Evolutionary conservation across 1,140 invertebrate genomes (phyloP).

Genomic region (Drosophila insularis): DNA sequence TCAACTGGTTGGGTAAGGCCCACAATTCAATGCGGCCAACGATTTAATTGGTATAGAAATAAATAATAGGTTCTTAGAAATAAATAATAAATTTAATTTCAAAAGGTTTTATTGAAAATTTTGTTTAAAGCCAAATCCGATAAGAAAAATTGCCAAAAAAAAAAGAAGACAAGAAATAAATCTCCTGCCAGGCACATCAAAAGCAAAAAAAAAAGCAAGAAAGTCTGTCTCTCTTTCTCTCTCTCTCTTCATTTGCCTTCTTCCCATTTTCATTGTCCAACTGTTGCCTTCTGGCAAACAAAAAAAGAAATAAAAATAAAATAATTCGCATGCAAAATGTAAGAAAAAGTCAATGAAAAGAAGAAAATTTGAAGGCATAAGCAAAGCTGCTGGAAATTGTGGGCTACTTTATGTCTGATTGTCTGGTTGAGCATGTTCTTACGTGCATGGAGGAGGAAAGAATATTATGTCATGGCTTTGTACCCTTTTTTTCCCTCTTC

Average conservation of each 20-base stretch:
- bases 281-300: conserved; percentile 33
- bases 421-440: conserved; percentile 42
- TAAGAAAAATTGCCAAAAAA: conserved; percentile 5
- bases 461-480: conserved; percentile 61
- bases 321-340: conserved; percentile 38
- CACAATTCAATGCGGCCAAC: background rate
- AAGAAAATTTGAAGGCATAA: conserved; percentile 3
- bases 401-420: conserved; percentile 67
- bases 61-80: too few relatives aligned
- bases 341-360: conserved; percentile 23
- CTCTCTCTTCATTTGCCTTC: background rate
- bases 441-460: conserved; percentile 41
- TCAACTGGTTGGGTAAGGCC: background rate
- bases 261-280: conserved; percentile 37
- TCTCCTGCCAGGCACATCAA: conserved; percentile 4
- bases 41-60: background rate
- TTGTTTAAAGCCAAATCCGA: conserved; percentile 5
- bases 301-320: background rate
- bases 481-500: conserved; percentile 44
- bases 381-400: conserved; percentile 31
- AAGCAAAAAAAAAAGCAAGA: conserved; percentile 22
- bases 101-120: conserved; percentile 2
- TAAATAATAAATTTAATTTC: conserved; percentile 1
- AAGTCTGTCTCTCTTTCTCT: conserved; percentile 1
- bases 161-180: background rate